Percentiles rank a stretch among this genome's conserved stretches.
Evolutionary conservation across 2,888 invertebrate genomes (phyloP).

Genomic region (Labia minor): DNA sequence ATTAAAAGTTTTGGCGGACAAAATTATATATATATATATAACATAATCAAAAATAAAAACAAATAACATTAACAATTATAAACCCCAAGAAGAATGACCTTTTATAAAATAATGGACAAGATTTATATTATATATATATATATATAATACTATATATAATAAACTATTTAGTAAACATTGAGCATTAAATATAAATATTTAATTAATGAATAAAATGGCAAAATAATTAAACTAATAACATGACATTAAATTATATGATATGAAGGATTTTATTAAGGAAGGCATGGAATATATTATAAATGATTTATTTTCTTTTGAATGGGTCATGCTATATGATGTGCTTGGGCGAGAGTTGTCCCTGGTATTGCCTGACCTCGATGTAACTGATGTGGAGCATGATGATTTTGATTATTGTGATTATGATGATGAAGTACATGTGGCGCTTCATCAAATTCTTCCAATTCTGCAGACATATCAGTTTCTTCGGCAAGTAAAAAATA

Average conservation of each 20-base stretch:
- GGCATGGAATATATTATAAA: background rate
- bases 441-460: conserved; percentile 85
- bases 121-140: too few relatives aligned
- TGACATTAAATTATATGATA: background rate
- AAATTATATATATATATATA: background rate
- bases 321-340: background rate
- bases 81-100: too few relatives aligned
- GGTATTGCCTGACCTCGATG: background rate
- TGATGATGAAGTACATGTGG: conserved; percentile 52
- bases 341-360: background rate
- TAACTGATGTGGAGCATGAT: background rate
- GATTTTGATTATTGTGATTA: background rate
- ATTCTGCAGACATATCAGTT: conserved; percentile 52
- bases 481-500: conserved; percentile 68
- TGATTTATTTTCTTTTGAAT: background rate
- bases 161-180: background rate
- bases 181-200: background rate
- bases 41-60: too few relatives aligned
- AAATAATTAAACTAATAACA: background rate
- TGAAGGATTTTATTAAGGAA: background rate
- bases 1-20: background rate
- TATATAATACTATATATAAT: background rate
- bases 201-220: background rate
- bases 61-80: too few relatives aligned
- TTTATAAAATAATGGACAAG: too few relatives aligned